phyloP scores from a whole-genome alignment of 2,888 invertebrate species.

The Drosophila nr. medialis region DNA sequence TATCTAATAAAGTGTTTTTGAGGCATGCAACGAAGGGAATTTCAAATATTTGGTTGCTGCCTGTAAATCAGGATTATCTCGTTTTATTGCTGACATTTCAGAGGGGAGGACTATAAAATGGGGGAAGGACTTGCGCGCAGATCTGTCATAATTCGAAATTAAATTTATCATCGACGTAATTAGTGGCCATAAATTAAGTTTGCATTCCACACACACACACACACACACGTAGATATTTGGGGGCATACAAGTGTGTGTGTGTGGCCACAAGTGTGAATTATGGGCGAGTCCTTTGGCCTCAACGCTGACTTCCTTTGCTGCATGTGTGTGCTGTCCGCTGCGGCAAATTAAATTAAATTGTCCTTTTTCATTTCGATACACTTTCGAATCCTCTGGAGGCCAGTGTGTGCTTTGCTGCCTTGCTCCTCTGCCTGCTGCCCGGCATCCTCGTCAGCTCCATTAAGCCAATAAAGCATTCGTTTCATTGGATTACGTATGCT shows the following conservation, averaged over 20 bases:
- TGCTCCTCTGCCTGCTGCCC: slow-evolving; percentile 7
- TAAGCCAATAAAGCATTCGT: slow-evolving; percentile 81
- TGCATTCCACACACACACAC: slow-evolving; percentile 3
- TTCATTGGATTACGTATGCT: slow-evolving; percentile 80
- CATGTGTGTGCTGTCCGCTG: slow-evolving; percentile 37
- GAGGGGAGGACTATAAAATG: slow-evolving; percentile 39
- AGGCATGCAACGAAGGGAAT: slow-evolving; percentile 25
- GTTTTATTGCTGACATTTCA: slow-evolving; percentile 64
- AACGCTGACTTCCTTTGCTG: slow-evolving; percentile 50
- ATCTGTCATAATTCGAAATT: slow-evolving; percentile 69
- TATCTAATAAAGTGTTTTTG: slow-evolving; percentile 43
- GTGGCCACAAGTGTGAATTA: slow-evolving; percentile 77
- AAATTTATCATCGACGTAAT: slow-evolving; percentile 83
- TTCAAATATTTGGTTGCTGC: slow-evolving; percentile 45
- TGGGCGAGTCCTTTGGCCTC: slow-evolving; percentile 50
- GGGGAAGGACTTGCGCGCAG: background rate
- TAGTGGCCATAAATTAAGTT: slow-evolving; percentile 82
- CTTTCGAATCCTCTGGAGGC: slow-evolving; percentile 67
- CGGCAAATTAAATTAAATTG: slow-evolving; percentile 83
- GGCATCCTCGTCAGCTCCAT: slow-evolving; percentile 72
- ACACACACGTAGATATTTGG: background rate
- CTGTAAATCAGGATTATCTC: slow-evolving; percentile 74
- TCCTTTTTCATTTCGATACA: slow-evolving; percentile 81
- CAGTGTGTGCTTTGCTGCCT: background rate
- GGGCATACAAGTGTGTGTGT: slow-evolving; percentile 26